A percentile compares a stretch with the other conserved stretches of the same genome.
These are phyloP conservation scores for Bombus impatiens DNA, from an alignment of 1,140 invertebrate genomes.

Conservation along the genomic window DNA sequence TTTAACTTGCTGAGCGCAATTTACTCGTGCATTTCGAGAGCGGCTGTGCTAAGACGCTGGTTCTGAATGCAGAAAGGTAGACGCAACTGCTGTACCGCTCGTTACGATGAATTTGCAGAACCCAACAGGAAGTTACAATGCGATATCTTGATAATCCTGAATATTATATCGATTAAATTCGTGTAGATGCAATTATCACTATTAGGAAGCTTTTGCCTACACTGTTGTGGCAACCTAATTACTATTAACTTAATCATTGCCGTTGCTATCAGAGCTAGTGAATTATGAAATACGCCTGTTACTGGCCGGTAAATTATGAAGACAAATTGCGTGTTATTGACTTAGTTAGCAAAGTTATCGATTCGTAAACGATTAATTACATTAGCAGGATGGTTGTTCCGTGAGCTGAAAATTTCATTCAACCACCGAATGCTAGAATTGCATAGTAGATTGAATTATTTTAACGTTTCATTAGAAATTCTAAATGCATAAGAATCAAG, in stretches of 20 bases:
- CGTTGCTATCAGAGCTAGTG: neutral
- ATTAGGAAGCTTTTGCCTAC: neutral
- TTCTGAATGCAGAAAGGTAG: neutral
- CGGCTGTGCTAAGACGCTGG: slow-evolving; percentile 4
- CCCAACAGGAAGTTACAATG: neutral
- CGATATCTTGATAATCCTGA: neutral
- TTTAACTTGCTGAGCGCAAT: slow-evolving; percentile 23
- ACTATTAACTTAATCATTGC: slow-evolving; percentile 2
- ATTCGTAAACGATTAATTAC: neutral
- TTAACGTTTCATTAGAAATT: too few species aligned
- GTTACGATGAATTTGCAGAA: neutral
- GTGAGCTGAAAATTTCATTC: neutral
- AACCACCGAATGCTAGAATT: too few species aligned
- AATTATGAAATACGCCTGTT: neutral
- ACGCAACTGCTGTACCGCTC: neutral
- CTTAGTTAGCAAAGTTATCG: neutral
- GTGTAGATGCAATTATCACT: neutral
- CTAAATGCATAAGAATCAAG: neutral
- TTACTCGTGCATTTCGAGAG: slow-evolving; percentile 15
- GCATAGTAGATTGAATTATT: too few species aligned
- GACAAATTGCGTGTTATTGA: neutral
- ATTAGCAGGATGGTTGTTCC: neutral
- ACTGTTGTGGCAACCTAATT: neutral
- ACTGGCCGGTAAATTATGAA: neutral
- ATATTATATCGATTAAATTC: slow-evolving; percentile 8